Base-by-base conservation (phyloP, 2,888 invertebrate species). In the Philhelius pedissequus region DNA sequence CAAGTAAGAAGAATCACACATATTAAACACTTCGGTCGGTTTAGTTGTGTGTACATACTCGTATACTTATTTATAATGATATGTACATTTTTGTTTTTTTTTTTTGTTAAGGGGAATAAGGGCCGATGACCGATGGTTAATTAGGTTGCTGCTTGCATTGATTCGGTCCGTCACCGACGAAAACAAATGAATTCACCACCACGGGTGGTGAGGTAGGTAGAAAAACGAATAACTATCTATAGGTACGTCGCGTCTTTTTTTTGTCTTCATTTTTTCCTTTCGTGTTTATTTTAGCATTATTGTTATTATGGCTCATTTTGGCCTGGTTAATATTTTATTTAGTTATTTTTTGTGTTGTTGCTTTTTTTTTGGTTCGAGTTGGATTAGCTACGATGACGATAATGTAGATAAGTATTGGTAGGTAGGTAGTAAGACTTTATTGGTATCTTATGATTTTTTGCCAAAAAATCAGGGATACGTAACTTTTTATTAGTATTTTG, bases 121-220 rank as follows among this genome's bases (percentile, higher is more conserved):
- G 84, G 80, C 80, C 84, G 84, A 80, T 84, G 84, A 84, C 84
- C 84, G 84, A 84, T 71, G 80, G 80, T 80, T 84, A 84, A 84
- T 84, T 84, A 80, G 84, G 84, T 84, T 84, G 84, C 84, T 50
- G 84, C 70, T 84, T 84, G 84, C 84, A 84, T 84, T 75, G 84
- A 84, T 84, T 80, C 84, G 80, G 66, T 80, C 75, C 80, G 84
- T 80, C 84, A 80, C 80, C 68, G 75, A 52, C 68, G 52, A 45
- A 18, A 32, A 43, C 40, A 52, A 68, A 68, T 40, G 52, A 38
- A n/a, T 50, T 38, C 18, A 48, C 22, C 22, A 38, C 68, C 1
- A 52, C 68, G 52, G 27, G 52, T 68, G 35, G 68, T 68, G 68
- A 54, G 68, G 68, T 68, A 52, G 50, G 68, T 68, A 40, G 52